phyloP scores from a whole-genome alignment of 2,888 invertebrate genomes.

The Silvanus unidentatus region DNA sequence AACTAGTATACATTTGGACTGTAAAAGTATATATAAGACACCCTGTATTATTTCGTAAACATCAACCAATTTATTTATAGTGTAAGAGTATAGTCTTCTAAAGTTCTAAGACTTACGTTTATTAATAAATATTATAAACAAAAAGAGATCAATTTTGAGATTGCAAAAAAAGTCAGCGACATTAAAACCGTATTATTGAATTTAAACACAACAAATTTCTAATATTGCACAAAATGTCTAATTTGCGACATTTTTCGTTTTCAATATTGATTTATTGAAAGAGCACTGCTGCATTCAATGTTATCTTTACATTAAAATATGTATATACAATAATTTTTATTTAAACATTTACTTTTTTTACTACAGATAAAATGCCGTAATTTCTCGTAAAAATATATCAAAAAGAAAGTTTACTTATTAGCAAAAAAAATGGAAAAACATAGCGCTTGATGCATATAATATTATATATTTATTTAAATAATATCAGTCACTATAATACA shows the following conservation, averaged over 20 bases:
- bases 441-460: background rate
- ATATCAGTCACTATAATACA: constrained; percentile 1
- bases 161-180: constrained; percentile 14
- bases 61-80: constrained; percentile 15
- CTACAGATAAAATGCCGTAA: too few species aligned
- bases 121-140: constrained; percentile 15
- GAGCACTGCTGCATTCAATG: constrained; percentile 11
- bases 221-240: constrained; percentile 23
- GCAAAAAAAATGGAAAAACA: too few species aligned
- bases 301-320: background rate
- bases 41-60: constrained; percentile 17
- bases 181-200: background rate
- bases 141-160: constrained; percentile 28
- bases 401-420: constrained; percentile 12
- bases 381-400: constrained; percentile 7
- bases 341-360: background rate
- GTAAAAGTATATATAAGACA: constrained; percentile 9
- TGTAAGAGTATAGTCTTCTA: constrained; percentile 11
- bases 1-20: constrained; percentile 9
- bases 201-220: constrained; percentile 4
- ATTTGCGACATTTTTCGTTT: background rate
- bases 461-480: background rate
- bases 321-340: constrained; percentile 1
- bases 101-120: too few species aligned
- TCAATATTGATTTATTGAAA: constrained; percentile 11